Base-by-base conservation (phyloP, 2,888 invertebrate genomes). In the Pollenia angustigena region DNA sequence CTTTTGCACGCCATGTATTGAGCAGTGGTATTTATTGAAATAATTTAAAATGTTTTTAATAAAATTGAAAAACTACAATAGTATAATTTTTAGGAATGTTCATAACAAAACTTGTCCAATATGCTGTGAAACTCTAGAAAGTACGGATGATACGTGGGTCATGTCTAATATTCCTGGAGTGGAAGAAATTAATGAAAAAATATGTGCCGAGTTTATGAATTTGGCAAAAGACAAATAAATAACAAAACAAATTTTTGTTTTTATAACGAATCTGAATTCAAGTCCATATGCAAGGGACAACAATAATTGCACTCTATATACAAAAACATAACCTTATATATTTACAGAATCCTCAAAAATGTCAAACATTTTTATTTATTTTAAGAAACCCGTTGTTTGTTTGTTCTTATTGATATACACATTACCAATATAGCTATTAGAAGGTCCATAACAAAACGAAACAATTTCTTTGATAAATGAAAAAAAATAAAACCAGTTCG, bases 1-100 rank as follows among this genome's bases (percentile, higher is more conserved):
- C 89, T 96, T 95, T 92, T 96, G 96, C 91, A 93, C 95, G 85
- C 94, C 94, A 72, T 96, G 96, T 91, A 96, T 96, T 88, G 95
- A 96, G 90, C 95, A 95, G 92, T 96, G 96, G 96, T 95, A 92
- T 91, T 80, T 12, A 56, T 10, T 42, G 7, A 7, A 74, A 52
- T 46, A 16, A 56, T 18, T 62, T 1, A 4, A 58, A 40, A 32
- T 75, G 4, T 52, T 50, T 42, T 50, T 48, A 6, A 32, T 32
- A 32, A 32, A 8, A 48, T 16, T 32, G 23, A 46, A 10, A 10
- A 12, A 11, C 6, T 40, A 14, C 23, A 9, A 7, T 50, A 2
- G 23, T 32, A 32, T 32, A 32, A 32, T 32, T 32, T 93, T 58
- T 90, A 96, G 96, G 96, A 95, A 95, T 92, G 95, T 95, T n/a